phyloP scores from a whole-genome alignment of 2,113 vertebrate species.

The Cyphomyrus discorhynchus region DNA sequence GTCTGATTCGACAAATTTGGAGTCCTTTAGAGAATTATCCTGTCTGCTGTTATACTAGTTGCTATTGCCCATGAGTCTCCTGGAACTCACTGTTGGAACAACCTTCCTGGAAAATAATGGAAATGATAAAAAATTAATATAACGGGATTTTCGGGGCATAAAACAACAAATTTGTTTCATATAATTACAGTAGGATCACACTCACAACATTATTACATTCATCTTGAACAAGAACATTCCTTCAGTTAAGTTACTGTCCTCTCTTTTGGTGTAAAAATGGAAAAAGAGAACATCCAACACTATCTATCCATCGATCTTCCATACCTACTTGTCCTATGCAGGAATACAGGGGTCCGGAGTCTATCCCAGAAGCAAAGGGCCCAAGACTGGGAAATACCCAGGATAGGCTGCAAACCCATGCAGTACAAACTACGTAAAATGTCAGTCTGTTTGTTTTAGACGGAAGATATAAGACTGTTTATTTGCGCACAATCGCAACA shows the following conservation, averaged over 20 bases:
- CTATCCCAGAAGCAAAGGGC: neutral
- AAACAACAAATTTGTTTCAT: neutral
- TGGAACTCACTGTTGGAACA: conserved; percentile 5
- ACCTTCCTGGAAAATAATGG: neutral
- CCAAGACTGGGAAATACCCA: neutral
- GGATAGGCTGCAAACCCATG: neutral
- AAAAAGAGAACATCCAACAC: neutral
- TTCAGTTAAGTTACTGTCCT: neutral
- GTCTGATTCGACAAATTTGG: conserved; percentile 33
- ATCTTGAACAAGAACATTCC: neutral
- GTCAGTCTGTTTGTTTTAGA: neutral
- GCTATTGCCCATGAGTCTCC: neutral
- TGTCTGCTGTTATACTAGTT: conserved; percentile 22
- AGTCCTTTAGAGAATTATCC: conserved; percentile 26
- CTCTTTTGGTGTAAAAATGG: neutral
- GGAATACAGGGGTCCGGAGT: neutral
- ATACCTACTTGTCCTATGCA: neutral
- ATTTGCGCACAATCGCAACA: neutral
- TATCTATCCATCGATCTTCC: neutral
- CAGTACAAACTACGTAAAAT: neutral
- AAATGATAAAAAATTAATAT: conserved; percentile 6
- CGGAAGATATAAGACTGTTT: neutral
- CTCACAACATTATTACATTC: neutral
- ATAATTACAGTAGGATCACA: neutral
- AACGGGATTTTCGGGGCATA: neutral